These are phyloP conservation scores for Tragelaphus buxtoni DNA, from an alignment of 2,113 vertebrate species.

Conservation along the genomic window DNA sequence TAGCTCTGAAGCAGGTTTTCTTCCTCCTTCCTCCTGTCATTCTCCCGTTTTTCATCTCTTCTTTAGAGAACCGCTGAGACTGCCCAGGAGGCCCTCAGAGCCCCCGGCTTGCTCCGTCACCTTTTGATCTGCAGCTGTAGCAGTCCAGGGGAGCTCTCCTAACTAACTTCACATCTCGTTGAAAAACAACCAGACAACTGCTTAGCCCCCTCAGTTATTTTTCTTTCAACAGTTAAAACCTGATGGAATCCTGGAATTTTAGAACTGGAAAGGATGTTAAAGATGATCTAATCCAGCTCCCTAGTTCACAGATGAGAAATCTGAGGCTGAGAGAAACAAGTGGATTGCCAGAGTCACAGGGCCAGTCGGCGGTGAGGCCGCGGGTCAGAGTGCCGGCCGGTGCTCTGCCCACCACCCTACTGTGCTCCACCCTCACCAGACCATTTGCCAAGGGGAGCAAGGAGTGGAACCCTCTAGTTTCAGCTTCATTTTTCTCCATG, in stretches of 20 bases:
- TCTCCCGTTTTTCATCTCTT: constrained; percentile 22
- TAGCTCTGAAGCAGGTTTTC: background rate
- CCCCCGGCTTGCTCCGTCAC: background rate
- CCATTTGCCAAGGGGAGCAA: background rate
- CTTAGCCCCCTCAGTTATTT: background rate
- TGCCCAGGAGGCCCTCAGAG: background rate
- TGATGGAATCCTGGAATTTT: background rate
- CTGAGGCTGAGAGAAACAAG: background rate
- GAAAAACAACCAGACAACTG: background rate
- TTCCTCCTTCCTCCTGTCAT: constrained; percentile 11
- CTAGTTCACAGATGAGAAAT: constrained; percentile 20
- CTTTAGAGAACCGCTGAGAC: background rate
- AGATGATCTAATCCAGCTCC: background rate
- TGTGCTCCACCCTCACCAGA: background rate
- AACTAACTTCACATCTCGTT: constrained; percentile 9
- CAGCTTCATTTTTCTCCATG: background rate
- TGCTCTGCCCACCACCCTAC: background rate
- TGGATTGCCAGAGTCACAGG: background rate
- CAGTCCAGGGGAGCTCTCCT: background rate
- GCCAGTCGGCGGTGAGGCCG: background rate
- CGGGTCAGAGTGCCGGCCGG: background rate
- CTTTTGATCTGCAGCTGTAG: background rate
- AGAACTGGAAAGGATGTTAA: background rate
- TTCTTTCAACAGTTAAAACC: constrained; percentile 28
- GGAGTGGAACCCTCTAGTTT: background rate